phyloP scores from a whole-genome alignment of 2,888 invertebrate species.

The Choristoneura rosaceana region DNA sequence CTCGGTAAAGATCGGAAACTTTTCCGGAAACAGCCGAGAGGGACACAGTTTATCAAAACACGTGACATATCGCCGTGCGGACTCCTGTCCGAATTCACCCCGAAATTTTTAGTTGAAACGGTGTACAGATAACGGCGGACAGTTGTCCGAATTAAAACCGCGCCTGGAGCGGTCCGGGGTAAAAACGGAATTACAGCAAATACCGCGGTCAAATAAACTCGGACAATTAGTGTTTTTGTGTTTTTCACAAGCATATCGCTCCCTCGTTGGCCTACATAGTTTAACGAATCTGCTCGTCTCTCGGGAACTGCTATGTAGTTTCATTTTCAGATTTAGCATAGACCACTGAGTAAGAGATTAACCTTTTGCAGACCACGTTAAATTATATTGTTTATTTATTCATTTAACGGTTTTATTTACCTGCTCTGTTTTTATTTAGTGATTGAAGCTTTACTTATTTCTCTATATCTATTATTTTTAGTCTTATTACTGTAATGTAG shows the following conservation, averaged over 20 bases:
- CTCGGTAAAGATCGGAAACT: constrained; percentile 4
- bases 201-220: constrained; percentile 25
- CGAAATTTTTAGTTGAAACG: constrained; percentile 59
- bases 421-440: too few relatives aligned
- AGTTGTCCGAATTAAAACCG: constrained; percentile 60
- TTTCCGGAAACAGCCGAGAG: constrained; percentile 50
- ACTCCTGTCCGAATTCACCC: constrained; percentile 51
- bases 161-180: constrained; percentile 52
- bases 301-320: background rate
- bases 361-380: too few relatives aligned
- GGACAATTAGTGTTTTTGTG: constrained; percentile 30
- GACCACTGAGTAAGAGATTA: too few relatives aligned
- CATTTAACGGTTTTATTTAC: too few relatives aligned
- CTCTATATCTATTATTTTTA: too few relatives aligned
- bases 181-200: constrained; percentile 50
- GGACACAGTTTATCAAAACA: constrained; percentile 61
- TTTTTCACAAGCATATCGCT: constrained; percentile 30
- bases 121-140: constrained; percentile 58
- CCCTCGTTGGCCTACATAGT: constrained; percentile 32
- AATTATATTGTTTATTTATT: too few relatives aligned
- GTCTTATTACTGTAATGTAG: too few relatives aligned
- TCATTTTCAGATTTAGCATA: background rate
- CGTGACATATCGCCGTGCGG: constrained; percentile 59
- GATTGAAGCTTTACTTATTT: too few relatives aligned
- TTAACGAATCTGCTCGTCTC: constrained; percentile 14